Conservation (phyloP, 2,888 invertebrate species). For the Leptura quadrifasciata region DNA sequence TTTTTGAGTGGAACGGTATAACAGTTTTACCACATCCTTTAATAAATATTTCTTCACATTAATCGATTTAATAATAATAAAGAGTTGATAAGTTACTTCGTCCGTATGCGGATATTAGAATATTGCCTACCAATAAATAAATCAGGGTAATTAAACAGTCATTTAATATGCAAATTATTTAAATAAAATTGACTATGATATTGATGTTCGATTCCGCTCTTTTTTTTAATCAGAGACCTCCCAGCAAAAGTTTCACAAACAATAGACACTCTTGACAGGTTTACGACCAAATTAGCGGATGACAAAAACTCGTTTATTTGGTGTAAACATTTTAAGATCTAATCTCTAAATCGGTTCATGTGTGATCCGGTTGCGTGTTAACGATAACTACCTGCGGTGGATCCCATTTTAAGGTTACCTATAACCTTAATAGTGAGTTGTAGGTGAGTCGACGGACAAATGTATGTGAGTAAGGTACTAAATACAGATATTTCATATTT, state of each 20-base stretch:
- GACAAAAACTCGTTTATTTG: conserved; percentile 59
- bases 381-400: conserved; percentile 33
- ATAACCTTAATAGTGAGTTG: conserved; percentile 13
- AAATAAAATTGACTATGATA: neutral
- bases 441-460: neutral
- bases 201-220: neutral
- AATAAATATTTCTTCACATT: no score
- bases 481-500: conserved; percentile 19
- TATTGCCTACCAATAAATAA: neutral
- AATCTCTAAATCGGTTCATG: conserved; percentile 49
- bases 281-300: conserved; percentile 60
- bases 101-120: neutral
- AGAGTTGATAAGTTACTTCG: neutral
- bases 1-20: no score
- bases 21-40: no score
- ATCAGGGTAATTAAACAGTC: neutral
- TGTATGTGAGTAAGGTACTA: conserved; percentile 2
- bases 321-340: conserved; percentile 59
- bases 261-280: conserved; percentile 57
- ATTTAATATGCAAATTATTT: conserved; percentile 5
- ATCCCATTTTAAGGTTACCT: conserved; percentile 19
- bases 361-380: conserved; percentile 40
- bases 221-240: conserved; percentile 47
- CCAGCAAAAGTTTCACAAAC: conserved; percentile 53
- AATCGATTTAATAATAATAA: no score